Evolutionary conservation across 2,797 vertebrate genomes (phyloP).

Genomic region (Oryzias dopingdopingensis): DNA sequence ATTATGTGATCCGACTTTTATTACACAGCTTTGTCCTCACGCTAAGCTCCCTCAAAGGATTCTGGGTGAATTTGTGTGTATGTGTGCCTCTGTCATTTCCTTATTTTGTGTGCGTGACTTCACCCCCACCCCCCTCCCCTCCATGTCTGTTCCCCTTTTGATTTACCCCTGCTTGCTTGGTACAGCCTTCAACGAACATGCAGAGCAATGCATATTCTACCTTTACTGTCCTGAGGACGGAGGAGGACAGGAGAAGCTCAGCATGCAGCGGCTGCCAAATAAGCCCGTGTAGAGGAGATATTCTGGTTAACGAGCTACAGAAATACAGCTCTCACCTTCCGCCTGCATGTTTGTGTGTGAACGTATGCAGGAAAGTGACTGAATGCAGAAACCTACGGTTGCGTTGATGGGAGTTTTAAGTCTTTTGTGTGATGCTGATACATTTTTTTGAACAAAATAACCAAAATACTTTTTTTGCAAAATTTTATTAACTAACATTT

Average conservation of each 20-base stretch:
- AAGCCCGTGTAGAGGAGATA: constrained; percentile 41
- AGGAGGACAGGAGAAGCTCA: constrained; percentile 46
- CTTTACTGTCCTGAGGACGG: constrained; percentile 43
- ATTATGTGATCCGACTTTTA: constrained; percentile 77
- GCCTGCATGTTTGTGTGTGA: constrained; percentile 22
- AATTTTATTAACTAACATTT: too few relatives aligned
- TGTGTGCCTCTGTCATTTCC: constrained; percentile 40
- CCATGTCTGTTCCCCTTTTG: constrained; percentile 27
- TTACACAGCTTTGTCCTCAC: constrained; percentile 70
- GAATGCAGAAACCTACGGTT: not conserved
- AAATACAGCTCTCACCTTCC: constrained; percentile 35
- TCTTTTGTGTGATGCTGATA: too few relatives aligned
- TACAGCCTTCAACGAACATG: constrained; percentile 28
- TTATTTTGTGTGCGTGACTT: constrained; percentile 26
- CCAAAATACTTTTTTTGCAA: too few relatives aligned
- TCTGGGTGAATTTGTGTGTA: constrained; percentile 42
- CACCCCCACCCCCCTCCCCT: not conserved
- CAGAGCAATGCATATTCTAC: constrained; percentile 37
- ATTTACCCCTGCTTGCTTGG: constrained; percentile 17
- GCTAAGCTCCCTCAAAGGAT: constrained; percentile 66
- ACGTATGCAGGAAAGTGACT: constrained; percentile 3
- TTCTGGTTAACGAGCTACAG: constrained; percentile 61
- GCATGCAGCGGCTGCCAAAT: constrained; percentile 50
- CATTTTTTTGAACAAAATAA: too few relatives aligned
- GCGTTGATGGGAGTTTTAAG: too few relatives aligned